phyloP scores from a whole-genome alignment of 2,113 vertebrate genomes.

The Lophotis ruficrista region DNA sequence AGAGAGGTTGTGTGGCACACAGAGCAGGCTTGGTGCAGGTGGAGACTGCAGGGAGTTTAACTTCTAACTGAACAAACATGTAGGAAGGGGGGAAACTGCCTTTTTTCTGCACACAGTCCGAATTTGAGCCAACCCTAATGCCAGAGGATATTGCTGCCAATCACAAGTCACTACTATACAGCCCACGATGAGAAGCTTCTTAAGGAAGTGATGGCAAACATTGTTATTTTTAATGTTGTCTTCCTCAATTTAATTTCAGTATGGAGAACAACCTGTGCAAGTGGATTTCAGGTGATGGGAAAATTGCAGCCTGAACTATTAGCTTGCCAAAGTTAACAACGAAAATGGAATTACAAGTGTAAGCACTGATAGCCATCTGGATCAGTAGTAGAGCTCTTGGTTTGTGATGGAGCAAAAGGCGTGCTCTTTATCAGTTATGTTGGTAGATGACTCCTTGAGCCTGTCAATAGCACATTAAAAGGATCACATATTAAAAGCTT shows the following conservation, averaged over 20 bases:
- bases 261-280: neutral
- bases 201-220: neutral
- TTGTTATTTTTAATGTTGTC: neutral
- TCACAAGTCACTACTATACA: neutral
- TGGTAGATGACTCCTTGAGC: neutral
- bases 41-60: neutral
- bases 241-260: neutral
- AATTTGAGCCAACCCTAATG: neutral
- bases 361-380: neutral
- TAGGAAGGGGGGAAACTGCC: neutral
- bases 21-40: neutral
- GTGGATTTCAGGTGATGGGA: neutral
- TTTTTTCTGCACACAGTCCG: neutral
- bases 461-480: neutral
- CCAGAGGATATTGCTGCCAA: neutral
- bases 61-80: neutral
- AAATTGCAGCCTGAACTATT: neutral
- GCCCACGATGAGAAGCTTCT: neutral
- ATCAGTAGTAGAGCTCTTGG: neutral
- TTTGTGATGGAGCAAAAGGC: neutral
- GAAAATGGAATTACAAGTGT: neutral
- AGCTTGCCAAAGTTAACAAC: neutral
- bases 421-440: rapidly evolving
- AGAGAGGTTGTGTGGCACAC: rapidly evolving
- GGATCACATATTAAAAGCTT: neutral